Evolutionary conservation across 2,113 vertebrate genomes (phyloP).

Genomic region (Regulus satrapa): DNA sequence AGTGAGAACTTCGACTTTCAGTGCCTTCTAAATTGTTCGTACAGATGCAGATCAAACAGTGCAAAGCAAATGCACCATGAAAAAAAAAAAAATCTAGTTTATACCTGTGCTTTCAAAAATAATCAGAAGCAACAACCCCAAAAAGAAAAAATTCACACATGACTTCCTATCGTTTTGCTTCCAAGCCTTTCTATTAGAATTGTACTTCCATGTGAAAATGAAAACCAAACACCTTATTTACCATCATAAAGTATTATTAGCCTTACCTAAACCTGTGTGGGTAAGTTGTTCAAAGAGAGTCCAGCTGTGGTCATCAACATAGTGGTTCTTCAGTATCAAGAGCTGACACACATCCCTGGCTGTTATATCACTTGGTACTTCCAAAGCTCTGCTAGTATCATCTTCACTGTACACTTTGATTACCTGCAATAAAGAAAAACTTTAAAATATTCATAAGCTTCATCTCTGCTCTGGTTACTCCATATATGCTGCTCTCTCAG

Average conservation of each 20-base stretch:
- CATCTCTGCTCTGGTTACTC: not conserved
- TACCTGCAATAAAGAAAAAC: slow-evolving; percentile 77
- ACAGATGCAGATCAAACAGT: not conserved
- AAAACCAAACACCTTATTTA: not conserved
- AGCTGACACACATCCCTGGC: slow-evolving; percentile 92
- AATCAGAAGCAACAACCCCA: not conserved
- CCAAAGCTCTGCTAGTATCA: slow-evolving; percentile 89
- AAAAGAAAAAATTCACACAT: not conserved
- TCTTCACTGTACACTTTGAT: slow-evolving; percentile 97
- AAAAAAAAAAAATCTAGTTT: not conserved
- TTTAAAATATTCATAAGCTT: not conserved
- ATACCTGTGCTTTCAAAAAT: not conserved
- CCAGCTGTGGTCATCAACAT: slow-evolving; percentile 93
- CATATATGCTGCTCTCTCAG: not conserved
- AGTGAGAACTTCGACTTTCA: not conserved
- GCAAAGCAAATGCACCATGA: not conserved
- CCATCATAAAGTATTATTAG: not conserved
- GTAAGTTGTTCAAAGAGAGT: slow-evolving; percentile 89
- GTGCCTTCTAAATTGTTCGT: not conserved
- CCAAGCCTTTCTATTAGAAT: not conserved
- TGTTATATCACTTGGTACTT: slow-evolving; percentile 89
- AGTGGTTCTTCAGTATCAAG: slow-evolving; percentile 91
- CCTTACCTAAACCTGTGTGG: slow-evolving; percentile 82
- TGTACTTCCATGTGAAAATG: not conserved
- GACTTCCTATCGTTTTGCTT: not conserved